Conservation (phyloP, 2,113 vertebrate species). For the Oncorhynchus keta region DNA sequence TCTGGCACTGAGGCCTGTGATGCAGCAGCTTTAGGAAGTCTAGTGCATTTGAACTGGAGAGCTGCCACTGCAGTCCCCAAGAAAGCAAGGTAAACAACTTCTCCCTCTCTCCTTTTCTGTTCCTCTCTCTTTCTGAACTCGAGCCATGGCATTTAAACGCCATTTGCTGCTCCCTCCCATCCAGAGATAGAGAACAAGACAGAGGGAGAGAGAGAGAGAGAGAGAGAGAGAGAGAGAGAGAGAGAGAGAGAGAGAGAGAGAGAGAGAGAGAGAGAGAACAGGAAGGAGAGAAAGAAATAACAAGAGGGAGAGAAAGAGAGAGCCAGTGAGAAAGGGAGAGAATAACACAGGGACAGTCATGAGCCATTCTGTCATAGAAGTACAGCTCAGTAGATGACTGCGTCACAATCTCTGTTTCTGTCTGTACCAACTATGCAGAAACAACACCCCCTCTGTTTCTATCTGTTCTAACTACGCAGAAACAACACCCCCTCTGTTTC, state of each 20-base stretch:
- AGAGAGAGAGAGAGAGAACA: not conserved
- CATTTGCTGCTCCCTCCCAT: slow-evolving; percentile 52
- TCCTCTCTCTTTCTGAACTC: slow-evolving; percentile 66
- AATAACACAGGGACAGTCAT: slow-evolving; percentile 26
- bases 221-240: too few relatives aligned
- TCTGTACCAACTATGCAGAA: too few relatives aligned
- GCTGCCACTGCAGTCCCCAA: slow-evolving; percentile 89
- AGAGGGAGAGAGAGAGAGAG: too few relatives aligned
- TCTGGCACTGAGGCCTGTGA: slow-evolving; percentile 82
- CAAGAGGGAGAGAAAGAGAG: not conserved
- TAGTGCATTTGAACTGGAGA: slow-evolving; percentile 89
- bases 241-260: slow-evolving; percentile 15
- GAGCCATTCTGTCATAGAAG: slow-evolving; percentile 31
- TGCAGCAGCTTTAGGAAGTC: slow-evolving; percentile 91
- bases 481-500: slow-evolving; percentile 2
- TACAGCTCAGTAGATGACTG: slow-evolving; percentile 78
- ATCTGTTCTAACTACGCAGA: too few relatives aligned
- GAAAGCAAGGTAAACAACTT: slow-evolving; percentile 97
- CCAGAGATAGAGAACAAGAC: slow-evolving; percentile 34
- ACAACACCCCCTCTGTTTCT: too few relatives aligned
- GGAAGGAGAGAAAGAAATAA: not conserved
- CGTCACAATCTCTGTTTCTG: slow-evolving; percentile 71
- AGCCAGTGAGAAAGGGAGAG: not conserved
- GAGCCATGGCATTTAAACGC: slow-evolving; percentile 87
- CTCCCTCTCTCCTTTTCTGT: slow-evolving; percentile 32